Percentiles rank a stretch among this genome's conserved stretches.
Conservation (phyloP, 2,797 vertebrate species). For the Rhinoraja longicauda region DNA sequence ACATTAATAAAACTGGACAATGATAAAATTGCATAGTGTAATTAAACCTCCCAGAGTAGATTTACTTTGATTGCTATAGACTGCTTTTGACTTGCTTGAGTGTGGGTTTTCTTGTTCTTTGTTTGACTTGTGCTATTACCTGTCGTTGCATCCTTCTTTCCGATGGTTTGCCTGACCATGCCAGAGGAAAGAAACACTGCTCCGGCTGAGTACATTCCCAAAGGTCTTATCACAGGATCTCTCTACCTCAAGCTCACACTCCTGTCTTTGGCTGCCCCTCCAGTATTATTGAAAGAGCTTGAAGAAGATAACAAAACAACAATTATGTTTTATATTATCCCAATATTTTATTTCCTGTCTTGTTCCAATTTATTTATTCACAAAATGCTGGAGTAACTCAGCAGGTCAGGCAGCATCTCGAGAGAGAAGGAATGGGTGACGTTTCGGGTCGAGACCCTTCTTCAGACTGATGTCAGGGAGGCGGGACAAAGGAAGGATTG, state of each 20-base stretch:
- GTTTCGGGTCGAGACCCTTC: too few species aligned
- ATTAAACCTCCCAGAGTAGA: neutral
- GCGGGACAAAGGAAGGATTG: too few species aligned
- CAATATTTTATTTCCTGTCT: neutral
- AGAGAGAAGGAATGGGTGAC: too few species aligned
- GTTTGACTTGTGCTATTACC: neutral
- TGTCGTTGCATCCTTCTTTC: neutral
- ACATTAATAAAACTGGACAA: neutral
- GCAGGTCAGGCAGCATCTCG: too few species aligned
- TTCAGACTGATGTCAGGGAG: too few species aligned
- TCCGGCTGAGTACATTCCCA: neutral
- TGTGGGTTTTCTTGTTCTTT: neutral
- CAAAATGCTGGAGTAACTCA: too few species aligned
- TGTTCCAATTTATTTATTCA: too few species aligned
- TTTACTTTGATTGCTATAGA: neutral
- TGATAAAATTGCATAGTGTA: neutral
- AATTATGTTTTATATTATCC: neutral
- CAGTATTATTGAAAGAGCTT: neutral
- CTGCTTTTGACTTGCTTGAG: neutral
- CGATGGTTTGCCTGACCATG: neutral
- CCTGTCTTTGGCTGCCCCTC: neutral
- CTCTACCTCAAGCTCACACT: neutral
- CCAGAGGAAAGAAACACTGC: neutral
- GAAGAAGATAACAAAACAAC: neutral
- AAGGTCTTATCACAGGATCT: neutral